phyloP scores from a whole-genome alignment of 2,797 vertebrate genomes.

The Ceryle rudis region DNA sequence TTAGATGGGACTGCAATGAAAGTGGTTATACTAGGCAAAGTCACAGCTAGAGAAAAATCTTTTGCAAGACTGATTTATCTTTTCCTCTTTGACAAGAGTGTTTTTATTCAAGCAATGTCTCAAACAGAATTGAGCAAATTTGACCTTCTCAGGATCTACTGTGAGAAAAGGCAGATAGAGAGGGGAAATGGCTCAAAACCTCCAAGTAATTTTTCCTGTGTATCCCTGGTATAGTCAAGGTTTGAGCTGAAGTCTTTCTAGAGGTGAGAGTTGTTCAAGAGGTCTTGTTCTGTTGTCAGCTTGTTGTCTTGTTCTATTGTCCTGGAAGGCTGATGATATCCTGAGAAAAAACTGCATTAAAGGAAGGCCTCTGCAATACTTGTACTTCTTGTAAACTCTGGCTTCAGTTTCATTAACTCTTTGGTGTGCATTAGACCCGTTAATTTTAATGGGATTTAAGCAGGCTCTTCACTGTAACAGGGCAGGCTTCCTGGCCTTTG shows the following conservation, averaged over 20 bases:
- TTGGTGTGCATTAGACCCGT: not conserved
- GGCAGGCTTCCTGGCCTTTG: not conserved
- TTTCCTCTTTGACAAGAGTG: not conserved
- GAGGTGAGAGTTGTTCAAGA: not conserved
- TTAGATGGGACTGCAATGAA: not conserved
- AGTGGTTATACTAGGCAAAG: not conserved
- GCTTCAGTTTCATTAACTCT: not conserved
- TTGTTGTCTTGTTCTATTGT: no score
- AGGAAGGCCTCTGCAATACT: not conserved
- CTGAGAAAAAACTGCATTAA: not conserved
- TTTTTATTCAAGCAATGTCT: not conserved
- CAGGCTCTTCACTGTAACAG: not conserved
- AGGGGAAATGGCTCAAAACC: not conserved
- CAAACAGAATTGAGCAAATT: not conserved
- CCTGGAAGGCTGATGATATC: not conserved
- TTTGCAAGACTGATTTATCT: not conserved
- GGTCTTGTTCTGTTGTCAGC: not conserved
- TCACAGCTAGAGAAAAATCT: not conserved
- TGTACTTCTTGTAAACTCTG: not conserved
- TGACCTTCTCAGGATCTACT: not conserved
- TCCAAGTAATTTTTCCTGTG: not conserved
- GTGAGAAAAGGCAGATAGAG: not conserved
- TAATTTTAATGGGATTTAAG: conserved; percentile 24
- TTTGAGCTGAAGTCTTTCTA: not conserved
- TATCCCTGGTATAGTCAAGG: not conserved